A percentile compares a stretch with the other conserved stretches of the same genome.
Conservation (phyloP, 2,888 invertebrate genomes). For the Scaptomyza flava region DNA sequence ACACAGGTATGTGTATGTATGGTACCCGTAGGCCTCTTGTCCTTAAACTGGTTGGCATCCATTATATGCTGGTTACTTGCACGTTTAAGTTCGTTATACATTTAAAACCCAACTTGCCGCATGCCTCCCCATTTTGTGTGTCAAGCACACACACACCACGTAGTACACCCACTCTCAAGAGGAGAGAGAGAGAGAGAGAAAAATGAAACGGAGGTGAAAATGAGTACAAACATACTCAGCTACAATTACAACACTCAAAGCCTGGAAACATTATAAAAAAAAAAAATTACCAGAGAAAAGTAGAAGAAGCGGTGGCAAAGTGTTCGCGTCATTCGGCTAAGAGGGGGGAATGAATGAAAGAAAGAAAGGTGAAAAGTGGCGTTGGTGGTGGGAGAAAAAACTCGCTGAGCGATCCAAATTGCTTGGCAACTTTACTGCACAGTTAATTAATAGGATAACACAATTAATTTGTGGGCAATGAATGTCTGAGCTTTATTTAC, state of each 20-base stretch:
- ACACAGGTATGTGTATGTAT: slow-evolving; percentile 5
- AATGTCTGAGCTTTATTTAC: slow-evolving; percentile 82
- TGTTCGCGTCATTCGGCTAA: slow-evolving; percentile 36
- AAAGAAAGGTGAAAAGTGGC: too few relatives aligned
- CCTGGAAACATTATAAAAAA: slow-evolving; percentile 12
- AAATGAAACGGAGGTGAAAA: slow-evolving; percentile 66
- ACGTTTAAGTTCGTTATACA: slow-evolving; percentile 78
- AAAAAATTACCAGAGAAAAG: slow-evolving; percentile 8
- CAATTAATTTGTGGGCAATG: slow-evolving; percentile 82
- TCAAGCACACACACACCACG: slow-evolving; percentile 60
- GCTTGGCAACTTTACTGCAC: slow-evolving; percentile 77
- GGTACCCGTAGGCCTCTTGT: slow-evolving; percentile 64
- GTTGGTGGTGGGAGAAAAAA: slow-evolving; percentile 22
- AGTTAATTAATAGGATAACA: slow-evolving; percentile 82
- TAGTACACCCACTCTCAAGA: slow-evolving; percentile 16
- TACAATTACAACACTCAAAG: slow-evolving; percentile 74
- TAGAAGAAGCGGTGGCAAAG: slow-evolving; percentile 24
- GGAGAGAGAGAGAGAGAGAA: slow-evolving; percentile 1
- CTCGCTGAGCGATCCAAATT: slow-evolving; percentile 67
- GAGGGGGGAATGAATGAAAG: neutral
- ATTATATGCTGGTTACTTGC: slow-evolving; percentile 79
- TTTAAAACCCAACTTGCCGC: slow-evolving; percentile 56
- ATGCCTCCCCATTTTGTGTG: slow-evolving; percentile 62
- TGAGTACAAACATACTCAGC: slow-evolving; percentile 73
- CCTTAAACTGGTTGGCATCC: slow-evolving; percentile 62